A percentile compares a stretch with the other conserved stretches of the same genome.
Evolutionary conservation across 2,113 vertebrate species (phyloP).

Genomic region (Theristicus caerulescens): DNA sequence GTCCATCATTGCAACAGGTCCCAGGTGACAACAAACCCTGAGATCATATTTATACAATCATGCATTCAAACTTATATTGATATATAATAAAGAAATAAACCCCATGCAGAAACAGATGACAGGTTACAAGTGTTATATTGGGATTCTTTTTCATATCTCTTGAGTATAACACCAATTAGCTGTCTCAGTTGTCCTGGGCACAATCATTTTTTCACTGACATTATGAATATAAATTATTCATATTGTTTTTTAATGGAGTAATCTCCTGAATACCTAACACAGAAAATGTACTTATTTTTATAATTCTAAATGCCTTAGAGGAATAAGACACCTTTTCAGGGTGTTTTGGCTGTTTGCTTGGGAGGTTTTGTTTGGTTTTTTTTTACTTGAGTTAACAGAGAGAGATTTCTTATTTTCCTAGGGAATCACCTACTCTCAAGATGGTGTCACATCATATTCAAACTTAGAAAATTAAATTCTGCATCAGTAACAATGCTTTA

Average conservation of each 20-base stretch:
- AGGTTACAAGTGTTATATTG: not conserved
- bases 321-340: rapidly evolving
- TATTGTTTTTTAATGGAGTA: not conserved
- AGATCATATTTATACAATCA: not conserved
- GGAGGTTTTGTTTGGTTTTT: rapidly evolving
- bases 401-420: not conserved
- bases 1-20: not conserved
- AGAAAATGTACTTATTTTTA: not conserved
- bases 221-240: not conserved
- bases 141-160: not conserved
- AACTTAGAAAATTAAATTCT: not conserved
- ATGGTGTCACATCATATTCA: not conserved
- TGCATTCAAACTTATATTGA: not conserved
- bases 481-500: not conserved
- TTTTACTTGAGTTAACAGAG: not conserved
- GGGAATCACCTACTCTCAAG: not conserved
- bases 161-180: not conserved
- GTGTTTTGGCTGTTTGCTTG: not conserved
- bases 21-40: not conserved
- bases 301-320: not conserved
- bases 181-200: not conserved
- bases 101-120: not conserved
- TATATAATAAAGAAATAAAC: not conserved
- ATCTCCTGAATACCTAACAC: not conserved
- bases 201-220: not conserved